Conservation (phyloP, 2,888 invertebrate genomes). For the Ferrisia virgata region DNA sequence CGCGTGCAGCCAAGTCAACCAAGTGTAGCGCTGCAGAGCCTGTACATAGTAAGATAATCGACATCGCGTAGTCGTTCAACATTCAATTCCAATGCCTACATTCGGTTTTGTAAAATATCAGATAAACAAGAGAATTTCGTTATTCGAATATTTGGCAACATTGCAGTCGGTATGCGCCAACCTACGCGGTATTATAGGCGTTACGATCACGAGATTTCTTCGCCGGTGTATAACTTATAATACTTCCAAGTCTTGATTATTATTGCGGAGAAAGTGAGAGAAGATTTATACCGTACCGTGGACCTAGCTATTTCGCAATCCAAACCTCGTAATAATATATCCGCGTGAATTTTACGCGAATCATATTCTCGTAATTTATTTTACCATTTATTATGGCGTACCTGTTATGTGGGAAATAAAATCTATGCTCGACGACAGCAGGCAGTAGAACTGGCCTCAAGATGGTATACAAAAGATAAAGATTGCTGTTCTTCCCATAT, state of each 20-base stretch:
- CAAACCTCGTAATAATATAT: too few relatives aligned
- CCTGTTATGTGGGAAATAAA: too few relatives aligned
- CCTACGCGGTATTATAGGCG: not conserved
- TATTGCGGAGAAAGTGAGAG: not conserved
- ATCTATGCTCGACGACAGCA: too few relatives aligned
- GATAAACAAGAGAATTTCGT: not conserved
- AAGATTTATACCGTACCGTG: not conserved
- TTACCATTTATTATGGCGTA: too few relatives aligned
- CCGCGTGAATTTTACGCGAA: too few relatives aligned
- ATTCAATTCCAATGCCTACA: too few relatives aligned
- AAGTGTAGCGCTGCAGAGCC: not conserved
- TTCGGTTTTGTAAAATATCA: not conserved
- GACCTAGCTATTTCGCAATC: not conserved
- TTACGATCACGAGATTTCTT: not conserved
- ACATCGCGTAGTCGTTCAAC: not conserved
- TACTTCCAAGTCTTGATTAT: too few relatives aligned
- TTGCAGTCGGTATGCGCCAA: not conserved
- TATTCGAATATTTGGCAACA: not conserved
- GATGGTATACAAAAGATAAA: not conserved
- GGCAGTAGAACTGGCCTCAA: not conserved
- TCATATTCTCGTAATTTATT: not conserved
- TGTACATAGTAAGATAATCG: too few relatives aligned
- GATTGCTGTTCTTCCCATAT: not conserved
- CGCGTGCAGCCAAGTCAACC: not conserved
- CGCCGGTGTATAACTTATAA: not conserved